Percentiles rank a stretch among this genome's conserved stretches.
These are phyloP conservation scores for Andricus grossulariae DNA, from an alignment of 1,140 invertebrate species.

Conservation along the genomic window DNA sequence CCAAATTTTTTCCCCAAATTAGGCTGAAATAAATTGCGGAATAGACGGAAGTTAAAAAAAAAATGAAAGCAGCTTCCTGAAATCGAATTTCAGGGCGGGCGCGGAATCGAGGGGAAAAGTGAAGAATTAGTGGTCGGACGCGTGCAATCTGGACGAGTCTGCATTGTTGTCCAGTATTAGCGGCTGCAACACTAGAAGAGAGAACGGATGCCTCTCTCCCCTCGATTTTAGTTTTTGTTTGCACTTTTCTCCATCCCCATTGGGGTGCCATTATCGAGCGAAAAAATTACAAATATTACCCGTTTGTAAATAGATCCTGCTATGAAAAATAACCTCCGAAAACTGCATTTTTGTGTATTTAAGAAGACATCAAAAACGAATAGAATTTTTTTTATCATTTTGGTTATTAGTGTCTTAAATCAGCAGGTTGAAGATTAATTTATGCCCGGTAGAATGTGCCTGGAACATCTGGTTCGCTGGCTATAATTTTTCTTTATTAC, in stretches of 20 bases:
- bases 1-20: not conserved
- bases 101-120: slow-evolving; percentile 57
- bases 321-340: too few relatives aligned
- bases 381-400: too few relatives aligned
- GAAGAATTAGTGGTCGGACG: slow-evolving; percentile 67
- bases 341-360: too few relatives aligned
- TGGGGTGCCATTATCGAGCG: too few relatives aligned
- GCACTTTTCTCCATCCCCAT: not conserved
- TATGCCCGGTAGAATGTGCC: too few relatives aligned
- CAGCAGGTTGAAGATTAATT: too few relatives aligned
- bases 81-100: slow-evolving; percentile 56
- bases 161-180: slow-evolving; percentile 69
- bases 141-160: slow-evolving; percentile 59
- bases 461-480: too few relatives aligned
- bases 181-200: slow-evolving; percentile 49
- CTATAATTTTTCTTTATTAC: too few relatives aligned
- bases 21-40: slow-evolving; percentile 39
- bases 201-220: slow-evolving; percentile 48
- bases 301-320: too few relatives aligned
- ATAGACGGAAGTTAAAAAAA: slow-evolving; percentile 45
- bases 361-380: too few relatives aligned
- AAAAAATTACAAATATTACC: too few relatives aligned
- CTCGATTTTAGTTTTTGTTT: slow-evolving; percentile 53
- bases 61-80: slow-evolving; percentile 51
- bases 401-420: too few relatives aligned